These are phyloP conservation scores for Ia io DNA, from an alignment of 2,113 vertebrate genomes.

Conservation along the genomic window DNA sequence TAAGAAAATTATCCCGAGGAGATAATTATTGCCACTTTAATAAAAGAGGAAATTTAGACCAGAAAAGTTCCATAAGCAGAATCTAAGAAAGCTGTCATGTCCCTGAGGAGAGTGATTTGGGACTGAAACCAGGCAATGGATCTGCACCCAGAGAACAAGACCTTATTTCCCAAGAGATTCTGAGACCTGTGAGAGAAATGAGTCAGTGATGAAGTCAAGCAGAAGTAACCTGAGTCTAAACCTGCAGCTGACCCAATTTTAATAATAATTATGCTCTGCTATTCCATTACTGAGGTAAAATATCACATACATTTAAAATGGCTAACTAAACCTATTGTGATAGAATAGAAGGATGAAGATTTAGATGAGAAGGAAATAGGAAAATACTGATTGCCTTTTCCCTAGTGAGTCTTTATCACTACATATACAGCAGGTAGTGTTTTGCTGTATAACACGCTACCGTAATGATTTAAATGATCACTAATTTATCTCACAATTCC, in stretches of 20 bases:
- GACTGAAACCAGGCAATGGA: neutral
- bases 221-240: neutral
- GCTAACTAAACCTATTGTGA: neutral
- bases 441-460: neutral
- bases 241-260: neutral
- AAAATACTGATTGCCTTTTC: neutral
- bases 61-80: neutral
- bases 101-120: neutral
- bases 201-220: neutral
- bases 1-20: neutral
- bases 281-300: neutral
- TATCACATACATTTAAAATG: neutral
- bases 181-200: neutral
- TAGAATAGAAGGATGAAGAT: neutral
- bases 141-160: neutral
- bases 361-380: neutral
- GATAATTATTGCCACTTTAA: neutral
- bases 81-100: neutral
- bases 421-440: neutral
- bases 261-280: neutral
- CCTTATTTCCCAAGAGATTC: neutral
- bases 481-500: neutral
- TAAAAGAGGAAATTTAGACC: neutral
- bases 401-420: neutral
- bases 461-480: neutral